Base-by-base conservation (phyloP, 1,140 invertebrate species). In the Aethina tumida region DNA sequence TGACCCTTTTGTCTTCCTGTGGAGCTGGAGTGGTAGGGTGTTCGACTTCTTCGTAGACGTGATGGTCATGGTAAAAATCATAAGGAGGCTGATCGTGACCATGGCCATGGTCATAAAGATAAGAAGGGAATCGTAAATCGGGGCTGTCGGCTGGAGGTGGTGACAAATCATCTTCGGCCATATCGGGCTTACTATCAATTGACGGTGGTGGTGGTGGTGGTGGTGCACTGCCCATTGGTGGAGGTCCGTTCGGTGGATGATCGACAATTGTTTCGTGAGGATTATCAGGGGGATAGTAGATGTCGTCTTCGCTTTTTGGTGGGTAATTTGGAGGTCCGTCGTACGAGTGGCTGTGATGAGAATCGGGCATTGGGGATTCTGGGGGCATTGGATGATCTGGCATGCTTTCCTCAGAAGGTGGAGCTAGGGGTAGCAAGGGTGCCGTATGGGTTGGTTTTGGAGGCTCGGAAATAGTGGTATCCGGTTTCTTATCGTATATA, bases 1-100 rank as follows among this genome's bases (percentile, higher is more conserved):
- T 79, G 25, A 81, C 70, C 48, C 79, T 69, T 30, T 76, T 73
- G 3, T 65, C 57, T 37, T 63, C 62, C n/a, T 55, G 53, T 15
- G 54, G 53, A 14, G 56, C 43, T 20, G 60, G 52, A 15, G 69
- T 67, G 5, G 70, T 66, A 4, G 65, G 50, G 5, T 59, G 60
- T 5, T 58, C 55, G 37, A 69, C 54, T 47, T 62, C 51, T 47
- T 66, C 35, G 39, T 68, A 47, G 40, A 68, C 50, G 47, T 70
- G 65, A 42, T 63, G 53, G 40, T 66, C 62, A 35, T 67, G 59
- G 45, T 65, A 65, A 16, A 69, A 66, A 45, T 48, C 48, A 24
- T 46, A 36, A 18, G 45, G 48, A 36, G 46, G 38, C 24, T 45
- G 39, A 26, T 37, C 52, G n/a, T n/a, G n/a, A 38, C 43, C 41